Evolutionary conservation across 2,113 vertebrate genomes (phyloP).

Genomic region (Gambusia holbrooki): DNA sequence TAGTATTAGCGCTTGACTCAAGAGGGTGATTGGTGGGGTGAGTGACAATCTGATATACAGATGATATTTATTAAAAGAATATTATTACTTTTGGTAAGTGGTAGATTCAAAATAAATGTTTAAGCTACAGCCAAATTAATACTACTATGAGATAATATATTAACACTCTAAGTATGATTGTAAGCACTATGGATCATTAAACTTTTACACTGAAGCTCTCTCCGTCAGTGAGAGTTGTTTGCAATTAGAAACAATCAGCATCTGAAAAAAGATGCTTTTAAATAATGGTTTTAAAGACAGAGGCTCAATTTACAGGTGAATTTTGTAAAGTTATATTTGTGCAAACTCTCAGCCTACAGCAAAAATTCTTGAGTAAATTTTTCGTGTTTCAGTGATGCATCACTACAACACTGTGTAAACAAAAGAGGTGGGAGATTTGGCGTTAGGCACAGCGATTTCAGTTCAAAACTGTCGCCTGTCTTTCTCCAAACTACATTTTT

Average conservation of each 20-base stretch:
- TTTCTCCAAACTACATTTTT: background rate
- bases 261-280: background rate
- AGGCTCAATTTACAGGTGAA: background rate
- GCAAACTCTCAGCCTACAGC: background rate
- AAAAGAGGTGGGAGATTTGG: constrained; percentile 8
- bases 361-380: background rate
- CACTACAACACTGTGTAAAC: constrained; percentile 22
- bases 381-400: constrained; percentile 11
- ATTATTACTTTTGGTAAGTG: constrained; percentile 50
- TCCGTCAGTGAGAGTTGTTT: background rate
- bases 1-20: background rate
- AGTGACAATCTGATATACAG: constrained; percentile 41
- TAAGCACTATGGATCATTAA: background rate
- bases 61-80: constrained; percentile 8
- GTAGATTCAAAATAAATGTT: constrained; percentile 17
- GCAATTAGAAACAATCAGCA: background rate
- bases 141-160: background rate
- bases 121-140: constrained; percentile 51
- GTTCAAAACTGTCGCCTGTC: background rate
- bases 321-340: background rate
- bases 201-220: constrained; percentile 1
- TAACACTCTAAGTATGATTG: constrained; percentile 10
- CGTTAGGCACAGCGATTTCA: constrained; percentile 22
- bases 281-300: background rate
- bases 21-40: background rate